Conservation (phyloP, 2,113 vertebrate genomes). For the Campylomormyrus tamandua region DNA sequence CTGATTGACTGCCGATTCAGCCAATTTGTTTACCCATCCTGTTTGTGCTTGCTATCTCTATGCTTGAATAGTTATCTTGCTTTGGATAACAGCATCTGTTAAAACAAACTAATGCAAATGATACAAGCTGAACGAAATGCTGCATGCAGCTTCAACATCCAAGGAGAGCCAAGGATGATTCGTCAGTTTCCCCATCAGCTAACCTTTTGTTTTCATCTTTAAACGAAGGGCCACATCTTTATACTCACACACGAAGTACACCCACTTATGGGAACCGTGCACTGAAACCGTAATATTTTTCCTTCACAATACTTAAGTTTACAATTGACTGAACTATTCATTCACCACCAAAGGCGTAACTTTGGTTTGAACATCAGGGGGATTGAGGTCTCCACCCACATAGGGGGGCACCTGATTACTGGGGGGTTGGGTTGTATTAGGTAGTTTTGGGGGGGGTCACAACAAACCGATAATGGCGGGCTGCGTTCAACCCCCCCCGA, state of each 20-base stretch:
- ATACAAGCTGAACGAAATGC: neutral
- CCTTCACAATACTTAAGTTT: neutral
- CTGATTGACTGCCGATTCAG: neutral
- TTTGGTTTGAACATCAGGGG: too few relatives aligned
- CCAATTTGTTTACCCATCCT: neutral
- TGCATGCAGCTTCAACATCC: neutral
- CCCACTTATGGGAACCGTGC: neutral
- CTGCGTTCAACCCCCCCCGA: too few relatives aligned
- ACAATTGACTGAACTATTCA: neutral
- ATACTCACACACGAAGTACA: neutral
- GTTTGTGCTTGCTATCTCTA: neutral
- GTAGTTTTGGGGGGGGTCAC: too few relatives aligned
- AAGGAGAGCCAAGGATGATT: neutral
- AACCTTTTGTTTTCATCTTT: neutral
- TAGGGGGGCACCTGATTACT: too few relatives aligned
- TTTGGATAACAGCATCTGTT: conserved; percentile 1
- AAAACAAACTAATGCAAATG: neutral
- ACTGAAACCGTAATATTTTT: neutral
- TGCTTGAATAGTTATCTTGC: neutral
- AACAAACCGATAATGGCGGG: too few relatives aligned
- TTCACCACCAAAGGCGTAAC: neutral
- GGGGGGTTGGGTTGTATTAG: too few relatives aligned
- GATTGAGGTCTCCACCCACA: too few relatives aligned
- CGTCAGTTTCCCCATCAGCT: neutral
- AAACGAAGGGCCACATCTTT: neutral